Evolutionary conservation across 2,797 vertebrate species (phyloP).

Genomic region (Semaprochilodus insignis): DNA sequence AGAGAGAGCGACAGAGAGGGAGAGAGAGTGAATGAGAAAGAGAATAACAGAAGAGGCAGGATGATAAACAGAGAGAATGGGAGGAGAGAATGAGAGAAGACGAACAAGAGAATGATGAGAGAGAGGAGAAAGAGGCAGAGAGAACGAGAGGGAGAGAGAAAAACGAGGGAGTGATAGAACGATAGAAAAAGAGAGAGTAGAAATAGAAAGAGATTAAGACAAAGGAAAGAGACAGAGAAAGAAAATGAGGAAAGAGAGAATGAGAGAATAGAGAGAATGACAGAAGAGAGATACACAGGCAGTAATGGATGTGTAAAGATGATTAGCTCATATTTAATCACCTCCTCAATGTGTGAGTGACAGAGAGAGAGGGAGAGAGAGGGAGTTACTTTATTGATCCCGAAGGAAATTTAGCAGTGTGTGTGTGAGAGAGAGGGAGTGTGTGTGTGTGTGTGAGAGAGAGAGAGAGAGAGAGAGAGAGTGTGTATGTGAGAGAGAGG

Average conservation of each 20-base stretch:
- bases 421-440: constrained; percentile 31
- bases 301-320: constrained; percentile 39
- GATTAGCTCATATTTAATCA: constrained; percentile 3
- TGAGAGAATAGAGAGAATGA: not conserved
- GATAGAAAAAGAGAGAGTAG: not conserved
- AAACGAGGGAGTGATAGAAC: too few relatives aligned
- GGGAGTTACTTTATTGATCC: too few relatives aligned
- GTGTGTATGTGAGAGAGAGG: constrained; percentile 11
- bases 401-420: constrained; percentile 20
- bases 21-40: constrained; percentile 12
- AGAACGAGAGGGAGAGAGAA: constrained; percentile 17
- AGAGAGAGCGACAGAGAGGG: constrained; percentile 33
- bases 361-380: constrained; percentile 15
- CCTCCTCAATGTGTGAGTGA: not conserved
- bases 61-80: constrained; percentile 29
- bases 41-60: not conserved
- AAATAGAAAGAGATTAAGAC: not conserved
- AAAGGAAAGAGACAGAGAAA: constrained; percentile 38
- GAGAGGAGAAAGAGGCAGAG: not conserved
- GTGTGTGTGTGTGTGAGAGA: constrained; percentile 1
- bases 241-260: not conserved
- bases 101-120: constrained; percentile 30
- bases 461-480: constrained; percentile 22
- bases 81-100: not conserved
- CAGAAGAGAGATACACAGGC: constrained; percentile 39